Conservation (phyloP, 2,888 invertebrate genomes). For the Leptopilina syphax region DNA sequence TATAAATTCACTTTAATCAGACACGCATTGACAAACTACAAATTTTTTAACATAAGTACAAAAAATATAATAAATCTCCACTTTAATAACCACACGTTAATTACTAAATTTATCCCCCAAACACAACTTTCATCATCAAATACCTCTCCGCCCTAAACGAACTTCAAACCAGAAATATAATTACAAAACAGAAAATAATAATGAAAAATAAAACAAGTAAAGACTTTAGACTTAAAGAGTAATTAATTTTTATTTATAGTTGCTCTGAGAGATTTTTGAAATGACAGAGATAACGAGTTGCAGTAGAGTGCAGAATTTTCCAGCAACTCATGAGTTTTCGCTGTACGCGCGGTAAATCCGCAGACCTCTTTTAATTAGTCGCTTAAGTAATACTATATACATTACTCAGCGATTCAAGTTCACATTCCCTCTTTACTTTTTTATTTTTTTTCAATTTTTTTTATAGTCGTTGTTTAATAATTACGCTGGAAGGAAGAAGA, state of each 20-base stretch:
- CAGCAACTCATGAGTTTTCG: constrained; percentile 18
- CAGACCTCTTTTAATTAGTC: constrained; percentile 33
- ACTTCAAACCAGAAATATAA: not conserved
- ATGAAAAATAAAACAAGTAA: not conserved
- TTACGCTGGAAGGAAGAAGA: not conserved
- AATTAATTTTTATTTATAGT: constrained; percentile 23
- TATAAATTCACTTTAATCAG: too few relatives aligned
- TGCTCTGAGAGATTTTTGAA: constrained; percentile 16
- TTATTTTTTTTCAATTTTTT: not conserved
- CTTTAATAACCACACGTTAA: not conserved
- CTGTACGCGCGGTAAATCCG: constrained; percentile 17
- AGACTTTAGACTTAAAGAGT: not conserved
- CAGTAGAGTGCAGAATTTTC: constrained; percentile 21
- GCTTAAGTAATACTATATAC: constrained; percentile 24
- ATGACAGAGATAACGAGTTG: constrained; percentile 23
- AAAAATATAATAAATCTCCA: too few relatives aligned
- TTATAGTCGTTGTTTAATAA: not conserved
- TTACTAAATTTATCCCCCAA: not conserved
- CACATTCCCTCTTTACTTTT: not conserved
- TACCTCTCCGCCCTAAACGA: too few relatives aligned
- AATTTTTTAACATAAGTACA: too few relatives aligned
- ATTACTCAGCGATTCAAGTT: constrained; percentile 38
- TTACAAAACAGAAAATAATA: constrained; percentile 6
- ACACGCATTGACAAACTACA: too few relatives aligned
- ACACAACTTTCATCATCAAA: not conserved